These are phyloP conservation scores for Apodemus sylvaticus DNA, from an alignment of 2,113 vertebrate species.

Conservation along the genomic window DNA sequence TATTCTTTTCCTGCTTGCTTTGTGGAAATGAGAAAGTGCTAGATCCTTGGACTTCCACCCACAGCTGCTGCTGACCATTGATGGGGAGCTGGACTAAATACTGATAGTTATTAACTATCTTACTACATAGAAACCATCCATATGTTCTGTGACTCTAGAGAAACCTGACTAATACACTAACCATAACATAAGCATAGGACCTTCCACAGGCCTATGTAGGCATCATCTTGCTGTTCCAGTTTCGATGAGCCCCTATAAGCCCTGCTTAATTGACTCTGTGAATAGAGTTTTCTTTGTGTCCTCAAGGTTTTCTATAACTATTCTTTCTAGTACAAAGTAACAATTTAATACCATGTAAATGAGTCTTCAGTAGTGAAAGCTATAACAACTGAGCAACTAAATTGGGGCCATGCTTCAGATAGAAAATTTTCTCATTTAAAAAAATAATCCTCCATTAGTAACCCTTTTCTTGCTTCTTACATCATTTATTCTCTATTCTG, in stretches of 20 bases:
- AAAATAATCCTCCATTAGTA: neutral
- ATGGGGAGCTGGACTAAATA: no score
- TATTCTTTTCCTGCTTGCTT: no score
- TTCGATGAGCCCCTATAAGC: neutral
- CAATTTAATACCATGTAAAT: neutral
- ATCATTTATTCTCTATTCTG: neutral
- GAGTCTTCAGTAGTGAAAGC: neutral
- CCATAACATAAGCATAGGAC: neutral
- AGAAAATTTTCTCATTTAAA: neutral
- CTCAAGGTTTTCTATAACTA: neutral
- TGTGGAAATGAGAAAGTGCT: no score
- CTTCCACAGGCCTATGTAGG: neutral
- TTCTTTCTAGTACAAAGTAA: conserved; percentile 4
- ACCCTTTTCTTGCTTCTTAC: neutral
- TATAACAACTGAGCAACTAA: neutral
- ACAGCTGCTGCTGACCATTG: no score
- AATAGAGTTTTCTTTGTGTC: neutral
- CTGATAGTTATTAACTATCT: no score
- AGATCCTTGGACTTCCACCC: no score
- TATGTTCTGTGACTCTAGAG: no score
- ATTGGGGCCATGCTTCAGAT: neutral
- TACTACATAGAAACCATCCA: no score
- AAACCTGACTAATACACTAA: no score
- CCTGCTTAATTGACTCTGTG: neutral
- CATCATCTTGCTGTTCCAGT: neutral